Conservation (phyloP, 2,888 invertebrate species). For the Eristalinus aeneus region DNA sequence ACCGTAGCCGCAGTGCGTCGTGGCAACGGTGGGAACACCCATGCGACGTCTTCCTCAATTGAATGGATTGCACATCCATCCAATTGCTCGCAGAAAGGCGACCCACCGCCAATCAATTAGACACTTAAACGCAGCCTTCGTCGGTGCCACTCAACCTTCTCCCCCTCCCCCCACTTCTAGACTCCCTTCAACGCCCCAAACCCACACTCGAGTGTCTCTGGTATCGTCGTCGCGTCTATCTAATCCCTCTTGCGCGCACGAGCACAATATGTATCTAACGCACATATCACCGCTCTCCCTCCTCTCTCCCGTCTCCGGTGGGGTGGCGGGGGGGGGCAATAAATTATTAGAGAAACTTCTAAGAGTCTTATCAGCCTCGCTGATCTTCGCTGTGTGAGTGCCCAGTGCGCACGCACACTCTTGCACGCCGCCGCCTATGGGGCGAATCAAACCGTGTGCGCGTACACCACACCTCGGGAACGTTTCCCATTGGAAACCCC, state of each 20-base stretch:
- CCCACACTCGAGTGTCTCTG: neutral
- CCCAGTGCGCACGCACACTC: slow-evolving; percentile 20
- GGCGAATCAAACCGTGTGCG: neutral
- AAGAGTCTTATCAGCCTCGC: slow-evolving; percentile 46
- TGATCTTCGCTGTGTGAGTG: slow-evolving; percentile 47
- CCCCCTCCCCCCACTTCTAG: too few species aligned
- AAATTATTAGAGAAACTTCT: slow-evolving; percentile 59
- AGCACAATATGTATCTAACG: slow-evolving; percentile 38
- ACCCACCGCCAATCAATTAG: slow-evolving; percentile 53
- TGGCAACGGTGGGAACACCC: neutral
- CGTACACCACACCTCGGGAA: slow-evolving; percentile 64
- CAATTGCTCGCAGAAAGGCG: slow-evolving; percentile 47
- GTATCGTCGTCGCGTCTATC: neutral
- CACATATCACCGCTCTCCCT: neutral
- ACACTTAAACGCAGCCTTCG: slow-evolving; percentile 14
- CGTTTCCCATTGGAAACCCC: slow-evolving; percentile 50
- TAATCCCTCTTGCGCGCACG: slow-evolving; percentile 33
- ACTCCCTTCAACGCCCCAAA: neutral
- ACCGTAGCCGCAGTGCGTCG: neutral
- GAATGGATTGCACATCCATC: slow-evolving; percentile 40
- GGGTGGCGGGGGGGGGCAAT: slow-evolving; percentile 39
- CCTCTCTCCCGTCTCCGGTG: neutral
- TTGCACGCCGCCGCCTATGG: neutral
- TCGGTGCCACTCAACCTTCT: neutral
- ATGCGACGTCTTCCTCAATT: slow-evolving; percentile 14